phyloP scores from a whole-genome alignment of 2,888 invertebrate genomes.

The Flexamia atlantica region DNA sequence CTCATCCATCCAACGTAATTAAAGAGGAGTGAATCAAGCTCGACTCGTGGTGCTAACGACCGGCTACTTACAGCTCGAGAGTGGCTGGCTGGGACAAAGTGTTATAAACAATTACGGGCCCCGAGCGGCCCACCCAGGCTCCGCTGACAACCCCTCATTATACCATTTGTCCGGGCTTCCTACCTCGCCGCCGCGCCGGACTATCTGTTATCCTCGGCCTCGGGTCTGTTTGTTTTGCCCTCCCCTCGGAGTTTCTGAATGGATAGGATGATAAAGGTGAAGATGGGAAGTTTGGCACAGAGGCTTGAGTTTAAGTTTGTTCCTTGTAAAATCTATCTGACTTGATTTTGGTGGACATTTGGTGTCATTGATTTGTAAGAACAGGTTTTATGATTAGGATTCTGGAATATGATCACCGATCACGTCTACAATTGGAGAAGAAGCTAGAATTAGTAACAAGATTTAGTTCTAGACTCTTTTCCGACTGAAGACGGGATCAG shows the following conservation, averaged over 20 bases:
- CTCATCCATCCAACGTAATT: constrained; percentile 26
- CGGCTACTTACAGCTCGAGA: constrained; percentile 6
- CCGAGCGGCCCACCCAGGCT: constrained; percentile 44
- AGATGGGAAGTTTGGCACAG: too few species aligned
- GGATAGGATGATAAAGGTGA: too few species aligned
- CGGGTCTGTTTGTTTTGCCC: constrained; percentile 23
- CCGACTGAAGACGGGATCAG: too few species aligned
- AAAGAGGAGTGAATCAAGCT: constrained; percentile 46
- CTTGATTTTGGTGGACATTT: too few species aligned
- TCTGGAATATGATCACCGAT: too few species aligned
- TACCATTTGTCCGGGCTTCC: constrained; percentile 48
- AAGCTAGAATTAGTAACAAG: too few species aligned
- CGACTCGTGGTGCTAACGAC: constrained; percentile 39
- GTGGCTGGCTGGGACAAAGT: constrained; percentile 25
- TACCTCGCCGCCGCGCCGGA: background rate
- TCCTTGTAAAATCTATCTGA: too few species aligned
- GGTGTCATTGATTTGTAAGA: too few species aligned
- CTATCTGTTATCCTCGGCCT: constrained; percentile 45
- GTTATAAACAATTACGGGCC: constrained; percentile 56
- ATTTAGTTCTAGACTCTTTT: too few species aligned
- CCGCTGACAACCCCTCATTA: constrained; percentile 53
- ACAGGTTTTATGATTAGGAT: too few species aligned
- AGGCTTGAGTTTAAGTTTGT: too few species aligned
- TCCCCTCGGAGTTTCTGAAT: background rate
- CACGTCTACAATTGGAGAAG: too few species aligned